phyloP scores from a whole-genome alignment of 2,113 vertebrate species.

The Lontra canadensis region DNA sequence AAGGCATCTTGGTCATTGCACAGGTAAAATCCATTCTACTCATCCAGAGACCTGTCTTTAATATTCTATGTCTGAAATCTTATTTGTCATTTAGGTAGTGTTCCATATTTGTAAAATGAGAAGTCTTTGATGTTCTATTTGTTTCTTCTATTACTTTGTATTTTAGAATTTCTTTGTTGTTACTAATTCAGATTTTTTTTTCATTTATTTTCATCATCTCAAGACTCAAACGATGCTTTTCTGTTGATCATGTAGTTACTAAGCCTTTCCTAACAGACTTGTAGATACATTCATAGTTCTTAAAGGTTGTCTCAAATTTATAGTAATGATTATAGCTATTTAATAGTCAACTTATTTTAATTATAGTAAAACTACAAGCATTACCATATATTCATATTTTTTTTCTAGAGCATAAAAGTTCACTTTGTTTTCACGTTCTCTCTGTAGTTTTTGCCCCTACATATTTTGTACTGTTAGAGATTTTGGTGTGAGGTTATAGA shows the following conservation, averaged over 20 bases:
- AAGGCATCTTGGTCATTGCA: constrained; percentile 94
- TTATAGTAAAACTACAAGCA: background rate
- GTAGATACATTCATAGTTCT: background rate
- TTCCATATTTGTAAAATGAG: constrained; percentile 22
- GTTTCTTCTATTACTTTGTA: background rate
- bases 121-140: background rate
- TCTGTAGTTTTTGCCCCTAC: background rate
- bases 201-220: constrained; percentile 6
- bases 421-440: constrained; percentile 3
- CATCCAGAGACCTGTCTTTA: background rate
- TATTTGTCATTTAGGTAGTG: constrained; percentile 3
- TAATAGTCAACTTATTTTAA: constrained; percentile 19
- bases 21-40: constrained; percentile 84
- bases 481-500: constrained; percentile 1
- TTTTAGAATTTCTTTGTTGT: constrained; percentile 36
- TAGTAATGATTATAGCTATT: background rate
- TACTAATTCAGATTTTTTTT: background rate
- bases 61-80: background rate
- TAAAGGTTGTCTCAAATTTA: constrained; percentile 21
- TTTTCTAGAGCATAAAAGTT: background rate
- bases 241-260: constrained; percentile 9
- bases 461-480: background rate
- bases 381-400: background rate
- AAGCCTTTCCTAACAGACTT: background rate
- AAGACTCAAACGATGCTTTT: background rate